These are phyloP conservation scores for Octonoba sinensis DNA, from an alignment of 2,888 invertebrate genomes.

Conservation along the genomic window DNA sequence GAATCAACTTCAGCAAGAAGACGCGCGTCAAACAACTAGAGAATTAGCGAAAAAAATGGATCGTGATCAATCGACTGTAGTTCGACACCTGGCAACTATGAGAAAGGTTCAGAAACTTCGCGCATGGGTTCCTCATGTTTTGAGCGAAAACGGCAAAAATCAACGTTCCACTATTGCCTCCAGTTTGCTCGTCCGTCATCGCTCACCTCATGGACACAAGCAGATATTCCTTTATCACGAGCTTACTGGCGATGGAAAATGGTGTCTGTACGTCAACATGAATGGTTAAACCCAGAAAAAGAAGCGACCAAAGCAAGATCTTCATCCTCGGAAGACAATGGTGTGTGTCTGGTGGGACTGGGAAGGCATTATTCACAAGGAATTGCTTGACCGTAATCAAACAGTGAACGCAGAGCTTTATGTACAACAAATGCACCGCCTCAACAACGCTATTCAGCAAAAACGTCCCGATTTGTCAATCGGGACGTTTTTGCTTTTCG, in stretches of 20 bases:
- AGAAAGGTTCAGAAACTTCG: slow-evolving; percentile 17
- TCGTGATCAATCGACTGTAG: not conserved
- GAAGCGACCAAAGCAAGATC: slow-evolving; percentile 2
- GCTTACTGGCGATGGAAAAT: slow-evolving; percentile 30
- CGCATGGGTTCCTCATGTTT: slow-evolving; percentile 18
- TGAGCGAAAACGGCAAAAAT: slow-evolving; percentile 7
- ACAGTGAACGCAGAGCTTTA: too few relatives aligned
- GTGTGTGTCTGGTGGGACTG: too few relatives aligned
- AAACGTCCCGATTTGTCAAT: too few relatives aligned
- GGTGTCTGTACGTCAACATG: slow-evolving; percentile 16
- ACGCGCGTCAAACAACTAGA: slow-evolving; percentile 11
- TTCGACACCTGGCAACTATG: slow-evolving; percentile 5
- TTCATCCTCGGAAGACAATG: too few relatives aligned
- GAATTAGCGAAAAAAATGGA: slow-evolving; percentile 19
- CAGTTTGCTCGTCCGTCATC: slow-evolving; percentile 12
- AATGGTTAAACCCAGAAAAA: slow-evolving; percentile 8
- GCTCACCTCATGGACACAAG: slow-evolving; percentile 15
- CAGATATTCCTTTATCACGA: slow-evolving; percentile 21
- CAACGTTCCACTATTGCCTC: not conserved
- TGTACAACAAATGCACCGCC: too few relatives aligned
- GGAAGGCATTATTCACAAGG: too few relatives aligned
- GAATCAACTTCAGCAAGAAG: slow-evolving; percentile 25
- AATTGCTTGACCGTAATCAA: too few relatives aligned
- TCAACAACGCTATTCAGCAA: too few relatives aligned
- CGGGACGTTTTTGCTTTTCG: too few relatives aligned